phyloP scores from a whole-genome alignment of 2,888 invertebrate genomes.

The Psylliodes chrysocephalus region DNA sequence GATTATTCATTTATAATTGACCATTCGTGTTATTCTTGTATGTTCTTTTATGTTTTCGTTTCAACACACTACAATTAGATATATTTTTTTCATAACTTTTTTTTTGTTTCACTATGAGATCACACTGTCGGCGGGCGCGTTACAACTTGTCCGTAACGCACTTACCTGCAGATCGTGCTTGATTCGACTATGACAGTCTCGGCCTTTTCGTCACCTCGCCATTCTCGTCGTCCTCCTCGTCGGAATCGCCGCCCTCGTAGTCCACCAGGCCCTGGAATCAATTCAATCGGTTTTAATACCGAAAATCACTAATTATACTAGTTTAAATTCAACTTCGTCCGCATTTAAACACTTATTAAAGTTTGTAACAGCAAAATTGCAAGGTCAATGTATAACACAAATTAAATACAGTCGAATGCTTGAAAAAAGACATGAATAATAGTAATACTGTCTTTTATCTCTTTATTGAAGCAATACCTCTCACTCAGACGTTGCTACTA shows the following conservation, averaged over 20 bases:
- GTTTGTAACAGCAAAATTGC: neutral
- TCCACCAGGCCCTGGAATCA: constrained; percentile 89
- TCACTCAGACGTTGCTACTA: too few species aligned
- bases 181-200: constrained; percentile 77
- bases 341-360: too few species aligned
- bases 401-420: too few species aligned
- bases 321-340: too few species aligned
- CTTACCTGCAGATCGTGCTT: constrained; percentile 50
- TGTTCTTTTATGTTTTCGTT: too few species aligned
- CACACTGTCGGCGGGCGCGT: constrained; percentile 57
- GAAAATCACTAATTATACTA: too few species aligned
- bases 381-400: too few species aligned
- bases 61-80: constrained; percentile 45
- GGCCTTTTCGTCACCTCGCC: constrained; percentile 74
- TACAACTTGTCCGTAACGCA: constrained; percentile 57
- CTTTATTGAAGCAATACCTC: too few species aligned
- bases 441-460: too few species aligned
- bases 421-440: too few species aligned
- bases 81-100: neutral
- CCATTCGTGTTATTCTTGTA: constrained; percentile 51
- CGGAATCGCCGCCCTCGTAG: constrained; percentile 97
- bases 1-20: constrained; percentile 59
- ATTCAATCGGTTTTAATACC: too few species aligned
- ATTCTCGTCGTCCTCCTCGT: constrained; percentile 88
- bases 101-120: constrained; percentile 58